These are phyloP conservation scores for Hedya salicella DNA, from an alignment of 2,888 invertebrate genomes.

Conservation along the genomic window DNA sequence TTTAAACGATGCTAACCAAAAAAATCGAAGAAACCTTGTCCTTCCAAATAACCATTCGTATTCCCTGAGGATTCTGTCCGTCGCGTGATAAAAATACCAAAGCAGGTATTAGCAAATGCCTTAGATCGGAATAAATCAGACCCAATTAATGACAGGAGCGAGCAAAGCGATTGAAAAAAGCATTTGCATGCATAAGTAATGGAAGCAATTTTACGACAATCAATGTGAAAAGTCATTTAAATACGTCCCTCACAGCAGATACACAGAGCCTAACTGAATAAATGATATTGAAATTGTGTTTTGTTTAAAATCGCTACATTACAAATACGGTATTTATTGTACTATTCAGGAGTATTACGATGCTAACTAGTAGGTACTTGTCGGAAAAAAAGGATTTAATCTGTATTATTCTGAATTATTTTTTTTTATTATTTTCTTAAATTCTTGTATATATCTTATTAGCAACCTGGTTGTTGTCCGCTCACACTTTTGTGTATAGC, in stretches of 20 bases:
- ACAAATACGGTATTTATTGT: too few species aligned
- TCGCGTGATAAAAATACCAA: slow-evolving; percentile 32
- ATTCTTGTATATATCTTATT: too few species aligned
- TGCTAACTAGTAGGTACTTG: too few species aligned
- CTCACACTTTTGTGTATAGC: too few species aligned
- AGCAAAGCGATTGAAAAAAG: background rate
- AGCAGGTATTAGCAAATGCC: slow-evolving; percentile 4
- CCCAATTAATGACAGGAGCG: background rate
- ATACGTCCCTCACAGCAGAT: background rate
- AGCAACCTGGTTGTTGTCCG: too few species aligned
- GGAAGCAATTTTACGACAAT: background rate
- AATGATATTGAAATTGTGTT: background rate
- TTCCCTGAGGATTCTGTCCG: slow-evolving; percentile 5
- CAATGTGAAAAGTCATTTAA: background rate
- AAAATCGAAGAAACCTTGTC: slow-evolving; percentile 1
- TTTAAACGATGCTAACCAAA: slow-evolving; percentile 7
- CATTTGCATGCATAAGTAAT: slow-evolving; percentile 26
- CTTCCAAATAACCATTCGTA: slow-evolving; percentile 18
- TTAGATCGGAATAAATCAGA: slow-evolving; percentile 22
- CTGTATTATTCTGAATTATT: too few species aligned
- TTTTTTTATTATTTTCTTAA: too few species aligned
- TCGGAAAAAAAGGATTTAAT: too few species aligned
- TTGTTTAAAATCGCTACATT: too few species aligned
- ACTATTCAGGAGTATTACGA: too few species aligned
- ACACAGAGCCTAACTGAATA: background rate